Evolutionary conservation across 2,888 invertebrate genomes (phyloP).

Genomic region (Plebejus anna): DNA sequence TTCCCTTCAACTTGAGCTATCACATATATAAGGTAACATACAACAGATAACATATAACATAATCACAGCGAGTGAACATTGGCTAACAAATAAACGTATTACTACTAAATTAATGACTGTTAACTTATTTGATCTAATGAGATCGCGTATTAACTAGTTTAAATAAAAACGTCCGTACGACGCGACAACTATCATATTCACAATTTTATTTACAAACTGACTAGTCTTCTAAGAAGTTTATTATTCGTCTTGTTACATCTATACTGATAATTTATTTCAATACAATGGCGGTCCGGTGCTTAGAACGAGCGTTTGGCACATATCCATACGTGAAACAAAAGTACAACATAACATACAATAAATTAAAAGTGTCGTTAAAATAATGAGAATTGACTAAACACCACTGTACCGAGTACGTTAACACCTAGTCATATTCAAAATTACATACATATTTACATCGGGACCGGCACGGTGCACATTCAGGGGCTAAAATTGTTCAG

Average conservation of each 20-base stretch:
- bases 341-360: constrained; percentile 49
- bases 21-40: constrained; percentile 74
- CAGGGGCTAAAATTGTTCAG: constrained; percentile 67
- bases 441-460: constrained; percentile 60
- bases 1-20: constrained; percentile 67
- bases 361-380: constrained; percentile 49
- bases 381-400: constrained; percentile 43
- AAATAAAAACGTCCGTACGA: constrained; percentile 71
- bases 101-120: constrained; percentile 75
- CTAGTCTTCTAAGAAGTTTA: constrained; percentile 71
- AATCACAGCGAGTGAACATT: constrained; percentile 79
- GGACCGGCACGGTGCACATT: constrained; percentile 47
- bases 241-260: constrained; percentile 58
- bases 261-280: constrained; percentile 63
- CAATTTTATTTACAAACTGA: constrained; percentile 78
- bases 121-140: constrained; percentile 77
- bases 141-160: constrained; percentile 74
- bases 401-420: constrained; percentile 41
- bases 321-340: constrained; percentile 62
- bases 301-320: constrained; percentile 75
- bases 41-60: constrained; percentile 76
- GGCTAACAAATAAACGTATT: constrained; percentile 76
- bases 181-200: constrained; percentile 74
- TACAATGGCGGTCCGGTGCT: constrained; percentile 60
- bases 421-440: constrained; percentile 50